Base-by-base conservation (phyloP, 1,140 invertebrate species). In the Latrodectus geometricus region DNA sequence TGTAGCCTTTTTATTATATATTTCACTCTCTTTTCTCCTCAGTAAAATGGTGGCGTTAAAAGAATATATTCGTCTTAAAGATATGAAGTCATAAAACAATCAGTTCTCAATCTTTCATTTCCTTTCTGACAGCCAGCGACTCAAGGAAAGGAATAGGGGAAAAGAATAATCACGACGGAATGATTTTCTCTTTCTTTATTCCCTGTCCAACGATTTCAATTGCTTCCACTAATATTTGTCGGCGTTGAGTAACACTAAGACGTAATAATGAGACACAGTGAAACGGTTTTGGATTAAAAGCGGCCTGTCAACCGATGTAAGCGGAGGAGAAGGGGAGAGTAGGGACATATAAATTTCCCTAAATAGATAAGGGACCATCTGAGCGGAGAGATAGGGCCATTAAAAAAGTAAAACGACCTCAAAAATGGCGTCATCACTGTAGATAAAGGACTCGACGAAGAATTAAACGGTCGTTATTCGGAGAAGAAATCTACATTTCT, bases 61-160 rank as follows among this genome's bases (percentile, higher is more conserved):
- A 50, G 48, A 21, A 73, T 21, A 11, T n/a, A 73, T 73, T 49
- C 70, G 23, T 50, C 52, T 61, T 56, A 20, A 75, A 48, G 23
- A 75, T 75, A 75, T 75, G 49, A 75, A 75, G 73, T 75, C 73
- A 75, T 75, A 75, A 75, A 75, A 75, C 50, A 75, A 75, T 75
- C 73, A 75, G 73, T 75, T 75, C 73, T 75, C 73, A 23, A 75
- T 75, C 73, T 75, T 75, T 75, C 73, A 75, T 75, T 15, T 21
- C 12, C 9, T 20, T 61, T 61, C 8, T 75, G 73, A 75, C 73
- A 75, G 73, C 49, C 8, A n/a, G 70, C 35, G 35, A 35, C 35
- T 35, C 35, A 35, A 35, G 52, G 52, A n/a, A n/a, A 75, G 52
- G n/a, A 75, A 50, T 15, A 75, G 73, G 20, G 52, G 12, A 14